Percentiles rank a stretch among this genome's conserved stretches.
Evolutionary conservation across 1,140 invertebrate species (phyloP).

Genomic region (Orussus abietinus): DNA sequence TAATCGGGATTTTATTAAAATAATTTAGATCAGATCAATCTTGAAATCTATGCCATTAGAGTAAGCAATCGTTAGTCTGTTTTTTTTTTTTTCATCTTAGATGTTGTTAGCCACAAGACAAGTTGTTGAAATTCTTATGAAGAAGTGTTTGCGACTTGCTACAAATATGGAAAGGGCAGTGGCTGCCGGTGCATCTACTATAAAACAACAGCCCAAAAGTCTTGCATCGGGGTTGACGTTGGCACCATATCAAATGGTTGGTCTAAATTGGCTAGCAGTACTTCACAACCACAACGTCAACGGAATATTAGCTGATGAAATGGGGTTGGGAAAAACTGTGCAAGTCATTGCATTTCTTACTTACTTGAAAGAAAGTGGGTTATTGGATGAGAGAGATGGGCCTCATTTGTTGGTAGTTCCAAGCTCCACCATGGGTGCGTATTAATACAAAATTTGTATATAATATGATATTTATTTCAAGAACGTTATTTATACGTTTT

Average conservation of each 20-base stretch:
- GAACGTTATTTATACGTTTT: too few species aligned
- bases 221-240: conserved; percentile 61
- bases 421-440: conserved; percentile 79
- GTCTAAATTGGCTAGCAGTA: conserved; percentile 89
- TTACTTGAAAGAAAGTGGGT: conserved; percentile 71
- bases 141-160: conserved; percentile 70
- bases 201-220: conserved; percentile 62
- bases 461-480: conserved; percentile 9
- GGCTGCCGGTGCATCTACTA: conserved; percentile 61
- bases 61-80: too few species aligned
- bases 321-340: conserved; percentile 89
- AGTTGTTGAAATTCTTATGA: conserved; percentile 68
- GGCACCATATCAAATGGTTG: conserved; percentile 88
- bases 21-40: too few species aligned
- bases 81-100: conserved; percentile 20
- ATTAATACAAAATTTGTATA: conserved; percentile 1
- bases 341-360: conserved; percentile 88
- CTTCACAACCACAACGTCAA: conserved; percentile 87
- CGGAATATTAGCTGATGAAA: conserved; percentile 90
- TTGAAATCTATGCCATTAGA: not conserved
- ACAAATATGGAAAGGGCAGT: conserved; percentile 69
- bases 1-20: too few species aligned
- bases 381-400: conserved; percentile 57
- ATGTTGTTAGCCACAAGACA: conserved; percentile 65
- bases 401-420: conserved; percentile 90